Evolutionary conservation across 2,797 vertebrate genomes (phyloP).

Genomic region (Enteromius viviparus): DNA sequence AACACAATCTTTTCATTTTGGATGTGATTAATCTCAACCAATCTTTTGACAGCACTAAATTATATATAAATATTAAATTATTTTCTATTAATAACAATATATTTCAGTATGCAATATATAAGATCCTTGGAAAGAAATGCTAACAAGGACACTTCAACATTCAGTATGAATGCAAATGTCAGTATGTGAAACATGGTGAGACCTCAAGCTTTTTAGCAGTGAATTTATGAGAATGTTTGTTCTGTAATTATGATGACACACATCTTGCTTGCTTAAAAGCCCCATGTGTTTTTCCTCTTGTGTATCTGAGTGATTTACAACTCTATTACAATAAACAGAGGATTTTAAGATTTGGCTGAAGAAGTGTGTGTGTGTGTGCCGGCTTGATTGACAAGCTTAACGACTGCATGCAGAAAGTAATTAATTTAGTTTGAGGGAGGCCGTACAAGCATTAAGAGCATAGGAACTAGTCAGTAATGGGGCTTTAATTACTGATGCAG

Average conservation of each 20-base stretch:
- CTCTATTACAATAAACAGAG: constrained; percentile 20
- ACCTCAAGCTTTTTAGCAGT: constrained; percentile 1
- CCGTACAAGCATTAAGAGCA: constrained; percentile 32
- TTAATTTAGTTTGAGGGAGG: constrained; percentile 38
- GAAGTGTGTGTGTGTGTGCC: not conserved
- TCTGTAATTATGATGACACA: not conserved
- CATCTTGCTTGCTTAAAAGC: not conserved
- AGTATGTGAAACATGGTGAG: not conserved
- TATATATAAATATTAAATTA: not conserved
- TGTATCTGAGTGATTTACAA: constrained; percentile 12
- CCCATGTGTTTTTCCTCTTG: not conserved
- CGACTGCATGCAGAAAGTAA: constrained; percentile 16
- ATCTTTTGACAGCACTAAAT: no score
- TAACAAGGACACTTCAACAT: not conserved
- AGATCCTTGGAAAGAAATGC: not conserved
- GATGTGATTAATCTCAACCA: no score
- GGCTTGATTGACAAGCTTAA: constrained; percentile 40
- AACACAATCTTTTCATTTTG: no score
- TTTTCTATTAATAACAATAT: not conserved
- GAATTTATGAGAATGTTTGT: not conserved
- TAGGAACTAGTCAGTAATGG: constrained; percentile 21
- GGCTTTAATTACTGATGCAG: constrained; percentile 38
- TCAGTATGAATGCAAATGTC: not conserved
- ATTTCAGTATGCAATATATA: not conserved
- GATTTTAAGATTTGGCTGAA: constrained; percentile 8